Evolutionary conservation across 2,113 vertebrate species (phyloP), one percentile per base, ranked within the genome.

Genomic region (Acanthisitta chloris): DNA sequence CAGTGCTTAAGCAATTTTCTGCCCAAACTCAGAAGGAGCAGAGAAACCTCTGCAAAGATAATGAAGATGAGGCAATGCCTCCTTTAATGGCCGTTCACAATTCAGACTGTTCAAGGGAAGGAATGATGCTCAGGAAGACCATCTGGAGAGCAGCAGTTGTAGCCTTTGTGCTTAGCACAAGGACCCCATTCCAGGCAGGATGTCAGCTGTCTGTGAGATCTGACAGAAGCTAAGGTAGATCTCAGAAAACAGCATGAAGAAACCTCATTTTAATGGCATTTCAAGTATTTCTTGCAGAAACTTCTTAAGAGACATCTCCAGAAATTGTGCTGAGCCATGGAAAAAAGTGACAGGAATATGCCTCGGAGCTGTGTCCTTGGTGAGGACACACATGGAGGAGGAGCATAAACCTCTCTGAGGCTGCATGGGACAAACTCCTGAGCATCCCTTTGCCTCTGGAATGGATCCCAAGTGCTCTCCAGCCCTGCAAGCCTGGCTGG

Each of bases 41-140:
- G 46, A 89, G 69, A 51, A 94, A 74, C 38, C 55, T 58, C 88
- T 72, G 59, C 61, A 69, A 85, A 85, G 74, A 76, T 90, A 92
- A 95, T 90, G 81, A 81, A 81, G 83, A 70, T 61, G 78, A 93
- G 90, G 93, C 73, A 94, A 93, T 82, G 42, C 40, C 55, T 92
- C 25, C 78, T 81, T 81, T 92, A 81, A 54, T 1, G 7, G 67
- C n/a, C 65, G 79, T 52, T 88, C 54, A 61, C 74, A 69, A 34
- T 61, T 93, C 57, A 69, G 59, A 52, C 17, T 65, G 45, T 72
- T 73, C 29, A 69, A 51, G 90, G 80, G 71, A 90, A 94, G 94
- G 91, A 94, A 93, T 93, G 88, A 24, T 29, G 15, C 48, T 84
- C 29, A 2, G 4, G 83, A 94, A 83, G 45, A 73, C 38, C 78